Conservation (phyloP, 1,140 invertebrate genomes). For the Trypoxylus dichotomus region DNA sequence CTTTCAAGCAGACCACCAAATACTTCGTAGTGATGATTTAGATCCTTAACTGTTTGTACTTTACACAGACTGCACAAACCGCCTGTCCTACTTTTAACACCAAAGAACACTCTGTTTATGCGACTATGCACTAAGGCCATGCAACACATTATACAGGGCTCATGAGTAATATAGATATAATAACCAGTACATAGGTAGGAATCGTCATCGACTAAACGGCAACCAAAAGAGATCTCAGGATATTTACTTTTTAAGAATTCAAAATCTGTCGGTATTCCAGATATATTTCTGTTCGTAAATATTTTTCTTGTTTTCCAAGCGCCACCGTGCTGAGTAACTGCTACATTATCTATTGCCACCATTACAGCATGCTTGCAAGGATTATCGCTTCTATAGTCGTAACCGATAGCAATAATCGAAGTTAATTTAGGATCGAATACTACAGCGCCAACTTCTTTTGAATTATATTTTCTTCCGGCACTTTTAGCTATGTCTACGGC, state of each 20-base stretch:
- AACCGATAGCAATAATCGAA: slow-evolving; percentile 67
- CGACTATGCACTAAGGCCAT: slow-evolving; percentile 93
- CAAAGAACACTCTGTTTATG: slow-evolving; percentile 80
- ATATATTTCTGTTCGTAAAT: slow-evolving; percentile 25
- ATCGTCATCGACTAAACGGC: slow-evolving; percentile 52
- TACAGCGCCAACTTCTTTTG: slow-evolving; percentile 56
- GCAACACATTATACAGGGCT: slow-evolving; percentile 92
- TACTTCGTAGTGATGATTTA: slow-evolving; percentile 94
- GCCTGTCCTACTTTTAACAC: slow-evolving; percentile 61
- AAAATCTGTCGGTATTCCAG: slow-evolving; percentile 43
- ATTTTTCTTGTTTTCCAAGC: slow-evolving; percentile 58
- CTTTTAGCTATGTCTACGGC: slow-evolving; percentile 59
- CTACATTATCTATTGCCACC: slow-evolving; percentile 83
- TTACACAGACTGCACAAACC: slow-evolving; percentile 71
- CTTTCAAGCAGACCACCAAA: slow-evolving; percentile 51
- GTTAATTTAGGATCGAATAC: slow-evolving; percentile 68
- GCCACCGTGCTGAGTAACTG: slow-evolving; percentile 78
- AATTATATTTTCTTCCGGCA: slow-evolving; percentile 28
- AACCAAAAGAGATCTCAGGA: slow-evolving; percentile 43
- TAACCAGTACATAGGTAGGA: slow-evolving; percentile 90
- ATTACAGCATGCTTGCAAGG: slow-evolving; percentile 84
- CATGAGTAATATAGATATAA: slow-evolving; percentile 79
- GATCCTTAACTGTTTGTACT: slow-evolving; percentile 73
- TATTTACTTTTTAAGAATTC: slow-evolving; percentile 41
- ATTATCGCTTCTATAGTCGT: slow-evolving; percentile 63